phyloP scores from a whole-genome alignment of 2,797 vertebrate species.

The Phoeniculus purpureus region DNA sequence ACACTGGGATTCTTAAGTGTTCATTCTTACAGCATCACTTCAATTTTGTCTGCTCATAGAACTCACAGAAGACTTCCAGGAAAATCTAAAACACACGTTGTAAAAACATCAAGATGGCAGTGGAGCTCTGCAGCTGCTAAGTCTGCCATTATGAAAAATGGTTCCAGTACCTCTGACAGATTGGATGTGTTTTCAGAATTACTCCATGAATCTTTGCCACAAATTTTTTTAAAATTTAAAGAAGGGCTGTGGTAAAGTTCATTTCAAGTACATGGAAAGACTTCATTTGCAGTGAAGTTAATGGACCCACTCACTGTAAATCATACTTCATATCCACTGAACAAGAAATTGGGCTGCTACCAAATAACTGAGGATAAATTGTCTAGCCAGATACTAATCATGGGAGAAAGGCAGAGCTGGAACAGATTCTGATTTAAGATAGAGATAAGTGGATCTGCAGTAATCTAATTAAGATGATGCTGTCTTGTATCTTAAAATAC shows the following conservation, averaged over 20 bases:
- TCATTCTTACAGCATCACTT: background rate
- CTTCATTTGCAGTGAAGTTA: background rate
- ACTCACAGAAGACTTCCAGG: background rate
- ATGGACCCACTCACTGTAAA: background rate
- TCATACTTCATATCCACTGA: background rate
- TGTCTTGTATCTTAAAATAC: background rate
- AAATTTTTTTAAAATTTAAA: background rate
- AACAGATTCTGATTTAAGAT: background rate
- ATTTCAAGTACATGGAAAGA: background rate
- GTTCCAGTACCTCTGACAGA: background rate
- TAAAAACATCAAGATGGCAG: background rate
- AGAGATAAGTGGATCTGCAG: background rate
- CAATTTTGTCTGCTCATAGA: background rate
- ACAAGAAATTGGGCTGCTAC: background rate
- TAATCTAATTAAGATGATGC: slow-evolving; percentile 6
- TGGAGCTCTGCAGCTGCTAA: background rate
- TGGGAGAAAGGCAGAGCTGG: background rate
- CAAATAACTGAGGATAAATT: background rate
- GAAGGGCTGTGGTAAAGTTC: background rate
- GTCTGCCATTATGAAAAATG: background rate
- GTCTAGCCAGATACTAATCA: background rate
- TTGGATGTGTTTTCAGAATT: background rate
- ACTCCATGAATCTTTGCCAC: background rate
- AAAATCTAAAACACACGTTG: background rate
- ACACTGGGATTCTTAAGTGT: background rate